A percentile compares a stretch with the other conserved stretches of the same genome.
Conservation (phyloP, 2,113 vertebrate species). For the Eublepharis macularius region DNA sequence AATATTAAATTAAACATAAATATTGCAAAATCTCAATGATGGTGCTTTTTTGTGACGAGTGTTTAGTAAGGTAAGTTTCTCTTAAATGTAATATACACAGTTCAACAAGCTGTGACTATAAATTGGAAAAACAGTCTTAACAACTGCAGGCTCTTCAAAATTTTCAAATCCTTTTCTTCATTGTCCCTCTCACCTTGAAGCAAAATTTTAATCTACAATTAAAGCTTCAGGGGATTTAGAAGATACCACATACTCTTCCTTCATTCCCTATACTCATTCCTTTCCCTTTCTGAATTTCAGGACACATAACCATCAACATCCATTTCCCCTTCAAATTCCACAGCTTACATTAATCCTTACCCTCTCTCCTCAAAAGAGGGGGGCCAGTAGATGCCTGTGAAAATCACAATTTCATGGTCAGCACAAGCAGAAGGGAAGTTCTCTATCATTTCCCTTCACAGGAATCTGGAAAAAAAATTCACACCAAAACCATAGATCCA, state of each 20-base stretch:
- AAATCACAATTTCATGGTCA: conserved; percentile 5
- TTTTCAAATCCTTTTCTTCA: not conserved
- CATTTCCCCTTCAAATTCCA: not conserved
- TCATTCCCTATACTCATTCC: not conserved
- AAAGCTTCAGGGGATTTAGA: not conserved
- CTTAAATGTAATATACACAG: not conserved
- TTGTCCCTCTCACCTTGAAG: not conserved
- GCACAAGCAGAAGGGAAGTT: not conserved
- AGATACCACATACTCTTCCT: not conserved
- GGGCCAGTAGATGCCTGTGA: not conserved
- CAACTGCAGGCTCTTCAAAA: not conserved
- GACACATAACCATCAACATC: not conserved
- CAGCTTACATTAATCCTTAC: not conserved
- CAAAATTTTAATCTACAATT: not conserved
- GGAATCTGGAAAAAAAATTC: not conserved
- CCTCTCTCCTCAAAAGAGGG: not conserved
- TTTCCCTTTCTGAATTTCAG: not conserved
- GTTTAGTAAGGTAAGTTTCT: not conserved
- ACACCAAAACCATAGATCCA: not conserved
- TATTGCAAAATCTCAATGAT: not conserved
- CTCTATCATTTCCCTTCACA: conserved; percentile 2
- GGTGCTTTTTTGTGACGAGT: not conserved
- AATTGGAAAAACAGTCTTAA: not conserved
- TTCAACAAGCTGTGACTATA: not conserved
- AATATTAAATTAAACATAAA: not conserved